phyloP scores from a whole-genome alignment of 1,140 invertebrate species.

The Anoplolepis gracilipes region DNA sequence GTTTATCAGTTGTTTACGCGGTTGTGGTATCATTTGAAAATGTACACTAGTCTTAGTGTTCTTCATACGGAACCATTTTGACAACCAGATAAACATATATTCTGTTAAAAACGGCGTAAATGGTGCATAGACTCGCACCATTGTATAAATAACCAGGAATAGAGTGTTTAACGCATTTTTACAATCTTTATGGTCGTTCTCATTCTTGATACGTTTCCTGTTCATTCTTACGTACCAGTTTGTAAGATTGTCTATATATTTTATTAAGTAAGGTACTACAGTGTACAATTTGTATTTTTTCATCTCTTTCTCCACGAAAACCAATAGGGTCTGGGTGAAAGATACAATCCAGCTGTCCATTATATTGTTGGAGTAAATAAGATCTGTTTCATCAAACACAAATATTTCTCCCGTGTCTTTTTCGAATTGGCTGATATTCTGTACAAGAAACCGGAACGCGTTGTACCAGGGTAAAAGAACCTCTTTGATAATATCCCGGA shows the following conservation, averaged over 20 bases:
- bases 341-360: slow-evolving; percentile 99
- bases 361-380: slow-evolving; percentile 90
- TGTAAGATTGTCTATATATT: slow-evolving; percentile 98
- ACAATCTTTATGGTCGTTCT: slow-evolving; percentile 92
- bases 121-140: slow-evolving; percentile 97
- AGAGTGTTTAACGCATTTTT: slow-evolving; percentile 94
- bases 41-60: slow-evolving; percentile 93
- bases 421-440: slow-evolving; percentile 95
- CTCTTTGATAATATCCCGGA: slow-evolving; percentile 98
- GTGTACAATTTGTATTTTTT: slow-evolving; percentile 97
- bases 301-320: slow-evolving; percentile 97
- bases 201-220: slow-evolving; percentile 96
- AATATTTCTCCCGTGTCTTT: slow-evolving; percentile 89
- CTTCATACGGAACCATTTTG: slow-evolving; percentile 81
- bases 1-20: slow-evolving; percentile 92
- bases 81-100: slow-evolving; percentile 96
- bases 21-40: slow-evolving; percentile 94
- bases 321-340: slow-evolving; percentile 96
- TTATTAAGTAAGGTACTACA: slow-evolving; percentile 96
- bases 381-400: slow-evolving; percentile 87
- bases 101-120: slow-evolving; percentile 99
- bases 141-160: slow-evolving; percentile 94
- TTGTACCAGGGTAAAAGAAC: slow-evolving; percentile 99
- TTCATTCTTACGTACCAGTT: slow-evolving; percentile 99
- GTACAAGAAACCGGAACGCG: slow-evolving; percentile 97